Evolutionary conservation across 2,113 vertebrate genomes (phyloP).

Genomic region (Origma solitaria): DNA sequence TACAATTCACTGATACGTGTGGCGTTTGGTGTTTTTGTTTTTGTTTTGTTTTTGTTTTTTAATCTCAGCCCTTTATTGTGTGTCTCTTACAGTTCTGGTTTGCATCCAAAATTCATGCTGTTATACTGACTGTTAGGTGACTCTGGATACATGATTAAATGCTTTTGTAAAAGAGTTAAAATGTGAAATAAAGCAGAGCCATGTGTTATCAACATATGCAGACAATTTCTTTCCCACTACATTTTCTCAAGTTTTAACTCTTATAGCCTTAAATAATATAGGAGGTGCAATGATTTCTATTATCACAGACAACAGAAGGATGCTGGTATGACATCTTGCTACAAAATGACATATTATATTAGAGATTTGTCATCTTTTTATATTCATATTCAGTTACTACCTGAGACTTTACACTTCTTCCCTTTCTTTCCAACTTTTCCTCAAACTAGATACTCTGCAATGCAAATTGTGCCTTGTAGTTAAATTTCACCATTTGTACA

Average conservation of each 20-base stretch:
- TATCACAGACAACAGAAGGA: conserved; percentile 47
- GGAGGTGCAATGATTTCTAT: conserved; percentile 1
- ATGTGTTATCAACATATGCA: conserved; percentile 21
- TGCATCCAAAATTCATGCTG: background rate
- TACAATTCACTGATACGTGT: background rate
- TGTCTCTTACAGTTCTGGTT: background rate
- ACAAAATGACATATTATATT: background rate
- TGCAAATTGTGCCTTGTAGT: background rate
- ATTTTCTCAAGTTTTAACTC: background rate
- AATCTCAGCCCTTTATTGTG: background rate
- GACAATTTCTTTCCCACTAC: conserved; percentile 10
- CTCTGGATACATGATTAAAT: background rate
- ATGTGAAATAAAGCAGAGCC: background rate
- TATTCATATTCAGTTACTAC: background rate
- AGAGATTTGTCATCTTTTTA: background rate
- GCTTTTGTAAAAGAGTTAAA: conserved; percentile 25
- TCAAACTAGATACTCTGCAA: background rate
- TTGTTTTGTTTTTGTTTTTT: background rate
- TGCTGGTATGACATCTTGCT: background rate
- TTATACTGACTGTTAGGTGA: background rate
- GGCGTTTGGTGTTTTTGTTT: background rate
- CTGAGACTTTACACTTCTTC: background rate
- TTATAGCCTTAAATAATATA: conserved; percentile 29
- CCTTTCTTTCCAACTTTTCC: background rate
- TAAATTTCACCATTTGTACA: background rate